These are phyloP conservation scores for Sylvia atricapilla DNA, from an alignment of 2,113 vertebrate species.

Conservation along the genomic window DNA sequence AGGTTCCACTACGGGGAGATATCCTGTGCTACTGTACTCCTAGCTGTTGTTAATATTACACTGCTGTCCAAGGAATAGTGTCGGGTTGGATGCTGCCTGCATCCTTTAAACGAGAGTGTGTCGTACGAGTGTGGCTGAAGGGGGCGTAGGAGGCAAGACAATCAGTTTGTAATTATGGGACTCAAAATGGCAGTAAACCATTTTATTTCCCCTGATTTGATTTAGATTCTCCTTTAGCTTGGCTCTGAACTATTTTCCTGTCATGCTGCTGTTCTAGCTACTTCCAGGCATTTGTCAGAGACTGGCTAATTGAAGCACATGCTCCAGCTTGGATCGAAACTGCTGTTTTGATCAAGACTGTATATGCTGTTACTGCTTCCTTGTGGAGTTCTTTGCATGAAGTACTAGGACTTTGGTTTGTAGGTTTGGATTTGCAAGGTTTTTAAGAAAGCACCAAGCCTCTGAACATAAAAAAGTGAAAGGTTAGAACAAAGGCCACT, in stretches of 20 bases:
- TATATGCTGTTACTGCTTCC: background rate
- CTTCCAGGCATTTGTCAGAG: background rate
- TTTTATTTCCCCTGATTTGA: conserved; percentile 14
- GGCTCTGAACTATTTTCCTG: background rate
- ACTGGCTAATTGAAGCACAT: background rate
- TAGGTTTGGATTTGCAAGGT: background rate
- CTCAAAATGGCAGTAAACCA: conserved; percentile 22
- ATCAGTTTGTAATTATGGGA: background rate
- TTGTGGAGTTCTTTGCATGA: background rate
- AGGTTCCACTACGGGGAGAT: background rate
- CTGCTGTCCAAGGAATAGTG: background rate
- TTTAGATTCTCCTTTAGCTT: conserved; percentile 26
- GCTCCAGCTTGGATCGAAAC: background rate
- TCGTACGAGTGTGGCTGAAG: background rate
- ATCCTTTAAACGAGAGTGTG: background rate
- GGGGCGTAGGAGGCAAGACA: background rate
- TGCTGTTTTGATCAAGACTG: background rate
- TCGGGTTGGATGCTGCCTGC: background rate
- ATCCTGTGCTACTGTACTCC: background rate
- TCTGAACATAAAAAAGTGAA: background rate
- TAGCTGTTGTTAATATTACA: background rate
- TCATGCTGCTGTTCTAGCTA: background rate
- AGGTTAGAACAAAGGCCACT: background rate
- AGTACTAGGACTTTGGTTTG: background rate
- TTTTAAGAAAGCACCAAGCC: background rate